Percentiles rank a stretch among this genome's conserved stretches.
phyloP scores from a whole-genome alignment of 2,888 invertebrate species.

The Synanthedon vespiformis region DNA sequence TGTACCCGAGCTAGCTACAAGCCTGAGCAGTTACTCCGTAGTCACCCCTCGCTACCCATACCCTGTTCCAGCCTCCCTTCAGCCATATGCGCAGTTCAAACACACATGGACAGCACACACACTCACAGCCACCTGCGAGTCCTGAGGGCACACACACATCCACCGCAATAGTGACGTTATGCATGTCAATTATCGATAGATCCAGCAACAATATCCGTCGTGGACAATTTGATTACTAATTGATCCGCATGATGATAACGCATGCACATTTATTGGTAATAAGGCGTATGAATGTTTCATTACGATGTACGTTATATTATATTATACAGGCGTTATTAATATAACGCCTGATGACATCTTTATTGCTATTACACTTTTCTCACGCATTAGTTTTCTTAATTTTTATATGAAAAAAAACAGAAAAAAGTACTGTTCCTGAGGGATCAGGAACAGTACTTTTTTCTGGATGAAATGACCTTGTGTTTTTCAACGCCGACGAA shows the following conservation, averaged over 20 bases:
- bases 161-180: conserved; percentile 34
- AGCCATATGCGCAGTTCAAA: conserved; percentile 2
- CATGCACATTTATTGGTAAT: not conserved
- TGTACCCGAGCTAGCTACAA: conserved; percentile 65
- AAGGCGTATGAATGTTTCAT: not conserved
- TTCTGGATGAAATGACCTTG: too few relatives aligned
- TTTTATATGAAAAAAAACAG: too few relatives aligned
- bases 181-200: conserved; percentile 40
- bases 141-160: conserved; percentile 31
- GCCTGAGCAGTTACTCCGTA: conserved; percentile 61
- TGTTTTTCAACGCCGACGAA: too few relatives aligned
- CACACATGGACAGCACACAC: conserved; percentile 29
- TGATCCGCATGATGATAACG: conserved; percentile 15
- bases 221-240: conserved; percentile 35
- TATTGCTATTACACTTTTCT: too few relatives aligned
- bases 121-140: conserved; percentile 32
- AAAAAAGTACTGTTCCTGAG: too few relatives aligned
- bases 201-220: conserved; percentile 11
- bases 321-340: too few relatives aligned
- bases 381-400: too few relatives aligned
- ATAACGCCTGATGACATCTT: too few relatives aligned
- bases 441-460: too few relatives aligned
- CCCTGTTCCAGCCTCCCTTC: conserved; percentile 13
- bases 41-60: conserved; percentile 23
- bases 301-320: too few relatives aligned